Evolutionary conservation across 2,113 vertebrate genomes (phyloP).

Genomic region (Pseudorhombus dupliciocellatus): DNA sequence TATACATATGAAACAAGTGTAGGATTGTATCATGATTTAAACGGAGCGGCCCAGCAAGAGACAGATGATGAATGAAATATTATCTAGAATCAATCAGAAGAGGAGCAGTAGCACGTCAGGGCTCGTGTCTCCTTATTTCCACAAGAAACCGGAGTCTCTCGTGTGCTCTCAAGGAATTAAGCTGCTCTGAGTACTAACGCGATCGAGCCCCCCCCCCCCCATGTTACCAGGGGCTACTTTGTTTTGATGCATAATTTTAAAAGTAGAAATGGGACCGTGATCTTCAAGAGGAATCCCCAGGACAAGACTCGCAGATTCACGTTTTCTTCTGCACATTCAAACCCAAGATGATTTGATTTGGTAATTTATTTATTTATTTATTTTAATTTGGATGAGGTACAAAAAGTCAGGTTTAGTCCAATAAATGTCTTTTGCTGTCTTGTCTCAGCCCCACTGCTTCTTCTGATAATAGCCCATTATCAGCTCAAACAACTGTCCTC

Average conservation of each 20-base stretch:
- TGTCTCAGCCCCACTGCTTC: not conserved
- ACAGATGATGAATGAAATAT: conserved; percentile 31
- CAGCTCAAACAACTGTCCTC: conserved; percentile 8
- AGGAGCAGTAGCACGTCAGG: conserved; percentile 3
- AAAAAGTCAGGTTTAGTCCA: not conserved
- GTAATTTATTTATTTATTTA: no score
- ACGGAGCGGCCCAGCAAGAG: conserved; percentile 4
- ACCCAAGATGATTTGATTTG: conserved; percentile 30
- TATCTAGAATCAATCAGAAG: conserved; percentile 48
- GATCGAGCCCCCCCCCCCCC: not conserved
- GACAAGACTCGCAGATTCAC: conserved; percentile 17
- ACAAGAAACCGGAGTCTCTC: conserved; percentile 33
- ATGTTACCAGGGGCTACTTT: conserved; percentile 14
- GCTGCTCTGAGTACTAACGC: conserved; percentile 31
- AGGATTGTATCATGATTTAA: conserved; percentile 32
- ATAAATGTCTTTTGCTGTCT: conserved; percentile 28
- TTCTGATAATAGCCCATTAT: conserved; percentile 5
- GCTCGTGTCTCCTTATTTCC: conserved; percentile 27
- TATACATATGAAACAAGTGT: conserved; percentile 42
- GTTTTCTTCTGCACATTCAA: conserved; percentile 34
- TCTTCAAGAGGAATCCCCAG: conserved; percentile 3
- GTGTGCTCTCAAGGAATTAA: conserved; percentile 29
- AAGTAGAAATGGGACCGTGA: conserved; percentile 20
- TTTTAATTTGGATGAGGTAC: conserved; percentile 15
- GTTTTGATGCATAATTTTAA: conserved; percentile 32